A percentile compares a stretch with the other conserved stretches of the same genome.
Conservation (phyloP, 2,113 vertebrate genomes). For the Plotosus lineatus region DNA sequence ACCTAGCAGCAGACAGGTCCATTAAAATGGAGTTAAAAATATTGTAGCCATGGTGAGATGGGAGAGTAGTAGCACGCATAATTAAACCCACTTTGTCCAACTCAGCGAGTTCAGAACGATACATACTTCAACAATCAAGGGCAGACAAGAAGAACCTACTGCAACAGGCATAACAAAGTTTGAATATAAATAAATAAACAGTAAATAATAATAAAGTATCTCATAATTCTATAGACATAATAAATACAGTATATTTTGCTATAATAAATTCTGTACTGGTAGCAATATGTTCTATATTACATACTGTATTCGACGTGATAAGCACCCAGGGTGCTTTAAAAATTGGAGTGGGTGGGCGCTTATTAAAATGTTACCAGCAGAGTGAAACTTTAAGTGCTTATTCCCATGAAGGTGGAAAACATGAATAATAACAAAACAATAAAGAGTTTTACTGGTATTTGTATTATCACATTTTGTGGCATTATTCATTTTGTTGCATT, state of each 20-base stretch:
- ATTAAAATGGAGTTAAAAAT: slow-evolving; percentile 35
- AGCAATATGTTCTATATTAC: background rate
- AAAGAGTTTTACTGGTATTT: too few relatives aligned
- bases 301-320: too few relatives aligned
- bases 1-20: slow-evolving; percentile 33
- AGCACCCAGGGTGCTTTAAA: too few relatives aligned
- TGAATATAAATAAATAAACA: background rate
- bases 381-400: too few relatives aligned
- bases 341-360: too few relatives aligned
- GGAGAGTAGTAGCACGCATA: slow-evolving; percentile 31
- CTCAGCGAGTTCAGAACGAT: slow-evolving; percentile 24
- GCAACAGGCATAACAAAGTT: background rate
- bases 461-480: too few relatives aligned
- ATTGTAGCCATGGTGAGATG: slow-evolving; percentile 30
- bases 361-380: too few relatives aligned
- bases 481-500: too few relatives aligned
- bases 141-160: slow-evolving; percentile 24
- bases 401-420: too few relatives aligned
- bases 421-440: too few relatives aligned
- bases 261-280: background rate
- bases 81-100: slow-evolving; percentile 27
- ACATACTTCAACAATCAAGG: slow-evolving; percentile 3
- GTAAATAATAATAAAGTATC: background rate
- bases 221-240: background rate
- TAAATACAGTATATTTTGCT: background rate